Evolutionary conservation across 2,888 invertebrate genomes (phyloP).

Genomic region (Netelia virgata): DNA sequence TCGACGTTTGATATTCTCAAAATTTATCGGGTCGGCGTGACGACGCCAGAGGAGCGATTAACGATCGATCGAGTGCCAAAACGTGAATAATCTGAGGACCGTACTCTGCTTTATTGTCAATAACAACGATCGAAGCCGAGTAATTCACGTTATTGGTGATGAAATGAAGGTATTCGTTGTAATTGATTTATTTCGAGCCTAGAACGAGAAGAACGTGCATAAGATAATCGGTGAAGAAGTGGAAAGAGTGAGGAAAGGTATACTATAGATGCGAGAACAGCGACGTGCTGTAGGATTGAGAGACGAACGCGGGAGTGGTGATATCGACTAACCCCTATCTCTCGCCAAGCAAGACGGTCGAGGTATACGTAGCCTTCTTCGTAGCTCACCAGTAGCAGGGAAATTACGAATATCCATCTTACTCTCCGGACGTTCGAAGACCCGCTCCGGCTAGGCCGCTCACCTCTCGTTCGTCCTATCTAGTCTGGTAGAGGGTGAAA

Average conservation of each 20-base stretch:
- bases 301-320: constrained; percentile 36
- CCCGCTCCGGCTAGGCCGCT: constrained; percentile 57
- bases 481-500: constrained; percentile 40
- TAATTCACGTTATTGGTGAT: background rate
- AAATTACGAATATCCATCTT: constrained; percentile 82
- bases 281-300: constrained; percentile 28
- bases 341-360: constrained; percentile 40
- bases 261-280: background rate
- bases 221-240: background rate
- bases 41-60: constrained; percentile 20
- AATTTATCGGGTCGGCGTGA: constrained; percentile 77
- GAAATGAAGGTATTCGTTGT: background rate
- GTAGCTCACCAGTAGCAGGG: constrained; percentile 62
- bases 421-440: constrained; percentile 75
- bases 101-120: constrained; percentile 5
- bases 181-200: background rate
- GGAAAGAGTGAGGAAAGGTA: background rate
- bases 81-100: constrained; percentile 20
- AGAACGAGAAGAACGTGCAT: background rate
- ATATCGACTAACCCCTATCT: constrained; percentile 64
- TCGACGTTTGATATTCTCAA: constrained; percentile 75
- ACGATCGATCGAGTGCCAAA: constrained; percentile 43
- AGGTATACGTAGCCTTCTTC: constrained; percentile 41
- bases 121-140: background rate
- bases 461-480: constrained; percentile 62